Evolutionary conservation across 1,140 invertebrate species (phyloP).

Genomic region (Hestina assimilis): DNA sequence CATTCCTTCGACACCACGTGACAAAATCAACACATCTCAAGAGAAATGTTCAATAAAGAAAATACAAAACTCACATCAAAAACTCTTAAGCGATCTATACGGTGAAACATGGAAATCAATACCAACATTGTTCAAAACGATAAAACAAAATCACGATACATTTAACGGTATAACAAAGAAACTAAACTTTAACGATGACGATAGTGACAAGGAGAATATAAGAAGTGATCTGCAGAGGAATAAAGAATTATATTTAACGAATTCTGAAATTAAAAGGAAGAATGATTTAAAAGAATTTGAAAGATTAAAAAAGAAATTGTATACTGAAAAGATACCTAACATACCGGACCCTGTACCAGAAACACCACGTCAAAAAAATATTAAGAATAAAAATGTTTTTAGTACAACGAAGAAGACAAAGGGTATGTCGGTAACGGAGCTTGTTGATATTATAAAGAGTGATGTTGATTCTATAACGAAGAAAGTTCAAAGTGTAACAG

Average conservation of each 20-base stretch:
- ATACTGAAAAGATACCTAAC: constrained; percentile 55
- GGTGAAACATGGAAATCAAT: constrained; percentile 69
- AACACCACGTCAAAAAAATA: constrained; percentile 36
- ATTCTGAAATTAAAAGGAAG: constrained; percentile 48
- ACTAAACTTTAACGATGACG: constrained; percentile 58
- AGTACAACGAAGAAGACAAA: constrained; percentile 51
- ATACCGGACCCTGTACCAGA: constrained; percentile 49
- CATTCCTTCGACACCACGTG: constrained; percentile 55
- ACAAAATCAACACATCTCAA: constrained; percentile 52
- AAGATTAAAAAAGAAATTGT: constrained; percentile 64
- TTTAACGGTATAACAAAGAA: constrained; percentile 52
- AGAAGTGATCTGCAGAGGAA: constrained; percentile 41
- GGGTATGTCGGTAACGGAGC: constrained; percentile 55
- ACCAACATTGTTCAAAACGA: constrained; percentile 55
- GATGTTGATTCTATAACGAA: constrained; percentile 44
- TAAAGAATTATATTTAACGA: constrained; percentile 51
- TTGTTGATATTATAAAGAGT: constrained; percentile 47
- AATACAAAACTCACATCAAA: constrained; percentile 63
- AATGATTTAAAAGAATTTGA: constrained; percentile 37
- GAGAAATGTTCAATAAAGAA: constrained; percentile 63
- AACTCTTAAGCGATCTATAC: constrained; percentile 61
- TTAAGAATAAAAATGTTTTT: constrained; percentile 32
- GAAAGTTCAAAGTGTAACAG: constrained; percentile 39
- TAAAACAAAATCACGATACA: constrained; percentile 44
- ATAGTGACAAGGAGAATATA: constrained; percentile 63